These are phyloP conservation scores for Agrotis ipsilon DNA, from an alignment of 2,888 invertebrate species.

Conservation along the genomic window DNA sequence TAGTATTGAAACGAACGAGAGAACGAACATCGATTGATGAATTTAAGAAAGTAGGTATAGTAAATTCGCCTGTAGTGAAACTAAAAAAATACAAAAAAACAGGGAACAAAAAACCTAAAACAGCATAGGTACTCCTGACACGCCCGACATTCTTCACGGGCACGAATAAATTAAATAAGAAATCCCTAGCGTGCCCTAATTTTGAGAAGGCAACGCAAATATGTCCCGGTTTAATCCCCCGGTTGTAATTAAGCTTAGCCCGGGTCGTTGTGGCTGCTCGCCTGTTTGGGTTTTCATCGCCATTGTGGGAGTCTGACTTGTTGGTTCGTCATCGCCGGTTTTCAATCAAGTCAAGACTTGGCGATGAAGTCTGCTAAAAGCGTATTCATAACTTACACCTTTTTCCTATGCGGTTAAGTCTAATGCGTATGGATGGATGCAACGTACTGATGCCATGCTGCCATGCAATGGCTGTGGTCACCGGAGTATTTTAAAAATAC, in stretches of 20 bases:
- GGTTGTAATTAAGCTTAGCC: conserved; percentile 72
- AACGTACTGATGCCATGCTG: too few species aligned
- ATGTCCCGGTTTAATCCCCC: conserved; percentile 72
- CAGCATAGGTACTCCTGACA: conserved; percentile 49
- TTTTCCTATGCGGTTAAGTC: neutral
- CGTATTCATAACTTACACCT: neutral
- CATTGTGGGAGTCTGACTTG: conserved; percentile 61
- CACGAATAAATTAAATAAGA: conserved; percentile 79
- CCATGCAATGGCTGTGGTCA: too few species aligned
- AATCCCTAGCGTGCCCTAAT: conserved; percentile 73
- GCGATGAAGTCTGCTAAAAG: neutral
- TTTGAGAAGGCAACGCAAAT: conserved; percentile 72
- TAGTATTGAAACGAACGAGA: neutral
- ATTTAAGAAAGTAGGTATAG: neutral
- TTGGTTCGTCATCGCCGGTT: conserved; percentile 63
- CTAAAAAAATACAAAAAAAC: conserved; percentile 28
- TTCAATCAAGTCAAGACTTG: conserved; percentile 52
- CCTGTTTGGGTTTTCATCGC: conserved; percentile 67
- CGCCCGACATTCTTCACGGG: conserved; percentile 68
- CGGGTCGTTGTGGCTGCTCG: conserved; percentile 67
- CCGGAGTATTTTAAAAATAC: too few species aligned
- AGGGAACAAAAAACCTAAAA: conserved; percentile 40
- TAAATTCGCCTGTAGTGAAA: conserved; percentile 8
- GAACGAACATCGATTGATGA: fast-evolving
- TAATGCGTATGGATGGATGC: too few species aligned